Base-by-base conservation (phyloP, 2,797 vertebrate genomes). In the Notoglanidium macrostoma region DNA sequence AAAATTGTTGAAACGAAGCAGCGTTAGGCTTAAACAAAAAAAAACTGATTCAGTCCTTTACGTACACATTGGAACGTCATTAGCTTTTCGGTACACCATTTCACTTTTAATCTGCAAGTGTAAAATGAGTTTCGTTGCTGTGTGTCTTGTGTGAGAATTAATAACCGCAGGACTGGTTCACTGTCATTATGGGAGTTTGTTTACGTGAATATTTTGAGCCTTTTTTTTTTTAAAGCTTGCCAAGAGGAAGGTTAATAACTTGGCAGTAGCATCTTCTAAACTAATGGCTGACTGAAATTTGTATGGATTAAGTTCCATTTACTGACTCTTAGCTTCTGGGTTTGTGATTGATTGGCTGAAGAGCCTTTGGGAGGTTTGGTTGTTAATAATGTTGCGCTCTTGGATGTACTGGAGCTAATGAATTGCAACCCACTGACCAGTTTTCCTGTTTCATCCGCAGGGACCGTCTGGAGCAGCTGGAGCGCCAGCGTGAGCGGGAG, bases 391-490 rank as follows among this genome's bases (percentile, higher is more conserved):
- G 9, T 7, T 82, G 1, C 26, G 44, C 44, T 49, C 1, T 10
- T 46, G 23, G 57, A 44, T 29, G 2, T 67, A 21, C 51, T 7
- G 11, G 21, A 40, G 32, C 21, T 57, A 79, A 57, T 57, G 51
- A 40, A 59, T 79, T 79, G 19, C 32, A 40, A 26, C 55, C 11
- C 57, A 1, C 21, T 14, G 35, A 80, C 35, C 15, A 21, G 17
- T 35, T 78, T 78, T 74, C 46, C 49, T 54, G 74, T 77, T 26
- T 49, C 10, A 0, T 90, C 90, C 84, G 85, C 94, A 99, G 98
- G 94, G 98, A 99, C 92, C 97, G 98, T 3, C 93, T 99, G 89
- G 98, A 99, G 93, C 98, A 99, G 83, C 92, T 97, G 0, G 98
- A 99, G 87, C 95, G 98, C 5, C 97, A 98, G 90, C 95, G 97